These are phyloP conservation scores for Saturnia japonica DNA, from an alignment of 2,888 invertebrate species.

Conservation along the genomic window DNA sequence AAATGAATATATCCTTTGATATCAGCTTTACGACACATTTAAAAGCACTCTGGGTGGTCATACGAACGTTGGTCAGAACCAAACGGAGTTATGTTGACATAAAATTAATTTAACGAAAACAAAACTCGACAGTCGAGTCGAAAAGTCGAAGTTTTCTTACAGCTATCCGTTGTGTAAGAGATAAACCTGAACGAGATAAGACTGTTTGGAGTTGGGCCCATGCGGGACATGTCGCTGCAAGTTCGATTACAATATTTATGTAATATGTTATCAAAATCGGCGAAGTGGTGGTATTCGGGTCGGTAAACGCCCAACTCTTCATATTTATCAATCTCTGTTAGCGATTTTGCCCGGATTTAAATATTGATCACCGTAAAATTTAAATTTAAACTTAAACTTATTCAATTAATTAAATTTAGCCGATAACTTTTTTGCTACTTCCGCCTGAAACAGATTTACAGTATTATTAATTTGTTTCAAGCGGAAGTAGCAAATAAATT, in stretches of 20 bases:
- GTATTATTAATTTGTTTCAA: too few species aligned
- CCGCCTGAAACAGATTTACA: too few species aligned
- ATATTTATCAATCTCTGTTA: conserved; percentile 6
- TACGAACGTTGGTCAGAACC: neutral
- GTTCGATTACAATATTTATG: conserved; percentile 61
- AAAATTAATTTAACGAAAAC: conserved; percentile 41
- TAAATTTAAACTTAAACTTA: neutral
- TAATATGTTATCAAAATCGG: conserved; percentile 36
- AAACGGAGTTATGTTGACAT: conserved; percentile 25
- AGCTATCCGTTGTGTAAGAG: conserved; percentile 59
- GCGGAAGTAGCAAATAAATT: too few species aligned
- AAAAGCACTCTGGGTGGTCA: conserved; percentile 31
- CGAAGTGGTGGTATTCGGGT: conserved; percentile 22
- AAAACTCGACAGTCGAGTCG: conserved; percentile 48
- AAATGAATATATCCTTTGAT: neutral
- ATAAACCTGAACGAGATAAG: conserved; percentile 67
- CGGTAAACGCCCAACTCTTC: conserved; percentile 12
- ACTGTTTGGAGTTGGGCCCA: conserved; percentile 51
- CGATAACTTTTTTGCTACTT: too few species aligned
- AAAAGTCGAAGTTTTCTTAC: conserved; percentile 57
- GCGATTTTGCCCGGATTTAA: neutral
- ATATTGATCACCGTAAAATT: neutral
- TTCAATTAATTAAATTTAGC: too few species aligned
- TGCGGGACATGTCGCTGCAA: conserved; percentile 41
- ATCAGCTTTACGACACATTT: conserved; percentile 17